Evolutionary conservation across 2,113 vertebrate species (phyloP), one percentile per base, ranked within the genome.

Genomic region (Castor canadensis): DNA sequence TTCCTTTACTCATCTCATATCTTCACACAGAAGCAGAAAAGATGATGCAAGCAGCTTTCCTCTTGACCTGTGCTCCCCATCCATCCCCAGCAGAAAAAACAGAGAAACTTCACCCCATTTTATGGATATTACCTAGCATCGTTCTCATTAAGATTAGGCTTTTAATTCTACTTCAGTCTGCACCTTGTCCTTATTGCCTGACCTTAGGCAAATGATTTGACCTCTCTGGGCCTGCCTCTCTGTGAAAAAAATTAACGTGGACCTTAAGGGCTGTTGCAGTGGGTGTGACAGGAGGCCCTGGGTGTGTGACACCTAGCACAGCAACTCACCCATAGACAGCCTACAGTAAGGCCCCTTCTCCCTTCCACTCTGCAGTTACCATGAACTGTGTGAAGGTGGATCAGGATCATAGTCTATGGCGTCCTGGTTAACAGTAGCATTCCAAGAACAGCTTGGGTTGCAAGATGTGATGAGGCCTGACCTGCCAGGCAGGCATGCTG

Each of bases 111-210:
- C 30, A 38, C 16, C 73, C 38, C 49, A 5, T 67, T 30, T 32
- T 22, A 45, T 40, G 45, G 22, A 66, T 40, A 56, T 38, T 40
- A n/a, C 2, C 26, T 19, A 7, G 10, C 7, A 19, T 69, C 67
- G n/a, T n/a, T n/a, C 60, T 88, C 56, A 67, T 1, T 2, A 15
- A 92, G 52, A 91, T 26, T 13, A 67, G 30, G 45, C n/a, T 85
- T 90, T 95, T 80, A 60, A 92, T 93, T 95, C 35, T 66, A 26
- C 52, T 28, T 83, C 32, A 49, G 9, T 28, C n/a, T 81, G 38
- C 79, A n/a, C n/a, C n/a, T n/a, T n/a, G n/a, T 71, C 40, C 43
- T 86, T 1, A 0, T n/a, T 64, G 3, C 82, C 75, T 92, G 71
- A 86, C 40, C 76, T 87, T 54, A 32, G 17, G 30, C 66, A 73